Percentiles rank a stretch among this genome's conserved stretches.
Conservation (phyloP, 2,888 invertebrate species). For the Siphlonurus alternatus region DNA sequence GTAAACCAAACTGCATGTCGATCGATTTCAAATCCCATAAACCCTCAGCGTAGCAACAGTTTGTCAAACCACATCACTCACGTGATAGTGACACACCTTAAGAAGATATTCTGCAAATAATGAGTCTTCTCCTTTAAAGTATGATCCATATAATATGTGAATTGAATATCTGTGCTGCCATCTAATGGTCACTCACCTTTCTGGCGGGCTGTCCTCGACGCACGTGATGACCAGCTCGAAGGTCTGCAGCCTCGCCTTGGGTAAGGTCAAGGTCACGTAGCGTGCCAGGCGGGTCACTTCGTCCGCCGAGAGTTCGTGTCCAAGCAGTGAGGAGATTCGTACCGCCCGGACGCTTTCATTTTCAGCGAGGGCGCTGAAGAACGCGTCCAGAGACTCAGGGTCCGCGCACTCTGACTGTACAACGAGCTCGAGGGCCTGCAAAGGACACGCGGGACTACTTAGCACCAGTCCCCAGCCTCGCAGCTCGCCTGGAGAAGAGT, state of each 20-base stretch:
- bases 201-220: constrained; percentile 33
- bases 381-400: constrained; percentile 26
- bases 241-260: constrained; percentile 32
- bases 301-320: constrained; percentile 33
- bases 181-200: constrained; percentile 25
- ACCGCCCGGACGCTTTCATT: constrained; percentile 35
- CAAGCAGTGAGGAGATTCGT: constrained; percentile 32
- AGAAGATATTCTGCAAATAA: too few species aligned
- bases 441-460: constrained; percentile 28
- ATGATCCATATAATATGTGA: too few species aligned
- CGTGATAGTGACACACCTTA: too few species aligned
- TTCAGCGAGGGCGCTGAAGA: constrained; percentile 30
- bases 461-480: constrained; percentile 35
- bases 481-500: constrained; percentile 30
- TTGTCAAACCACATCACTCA: too few species aligned
- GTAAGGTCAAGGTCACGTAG: constrained; percentile 28
- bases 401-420: constrained; percentile 29
- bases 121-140: too few species aligned
- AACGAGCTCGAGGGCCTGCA: constrained; percentile 32
- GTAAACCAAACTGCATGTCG: too few species aligned
- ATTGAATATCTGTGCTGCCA: too few species aligned
- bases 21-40: too few species aligned
- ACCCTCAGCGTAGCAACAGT: too few species aligned
- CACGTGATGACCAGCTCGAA: constrained; percentile 35
- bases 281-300: constrained; percentile 31